Conservation (phyloP, 1,140 invertebrate genomes). For the Ctenoplectra terminalis region DNA sequence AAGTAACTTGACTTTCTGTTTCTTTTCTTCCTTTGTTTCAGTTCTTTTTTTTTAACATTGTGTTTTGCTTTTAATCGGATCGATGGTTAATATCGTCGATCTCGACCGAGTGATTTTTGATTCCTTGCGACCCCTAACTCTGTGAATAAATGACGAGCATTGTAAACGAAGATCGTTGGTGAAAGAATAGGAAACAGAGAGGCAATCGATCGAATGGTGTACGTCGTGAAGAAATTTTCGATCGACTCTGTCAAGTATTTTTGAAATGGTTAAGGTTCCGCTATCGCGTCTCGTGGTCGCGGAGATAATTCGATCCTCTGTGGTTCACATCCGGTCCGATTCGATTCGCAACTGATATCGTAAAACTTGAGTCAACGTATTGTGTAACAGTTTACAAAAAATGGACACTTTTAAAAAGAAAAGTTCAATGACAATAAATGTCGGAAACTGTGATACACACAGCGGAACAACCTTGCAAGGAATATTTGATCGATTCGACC, state of each 20-base stretch:
- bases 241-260: slow-evolving; percentile 23
- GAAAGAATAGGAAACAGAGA: slow-evolving; percentile 9
- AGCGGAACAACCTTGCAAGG: background rate
- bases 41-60: background rate
- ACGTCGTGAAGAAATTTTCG: slow-evolving; percentile 32
- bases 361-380: background rate
- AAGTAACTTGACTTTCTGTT: background rate
- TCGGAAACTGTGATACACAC: background rate
- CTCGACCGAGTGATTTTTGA: background rate
- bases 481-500: slow-evolving; percentile 12
- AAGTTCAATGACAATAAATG: background rate
- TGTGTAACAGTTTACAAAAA: too few species aligned
- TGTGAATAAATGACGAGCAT: too few species aligned
- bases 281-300: background rate
- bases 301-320: background rate
- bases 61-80: background rate
- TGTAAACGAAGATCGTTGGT: background rate
- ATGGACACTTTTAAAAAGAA: too few species aligned
- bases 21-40: background rate
- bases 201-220: background rate
- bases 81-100: background rate
- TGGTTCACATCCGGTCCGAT: background rate
- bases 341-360: background rate
- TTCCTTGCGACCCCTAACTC: background rate
- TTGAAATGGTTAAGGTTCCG: background rate